Percentiles rank a stretch among this genome's conserved stretches.
phyloP scores from a whole-genome alignment of 2,888 invertebrate genomes.

The Drosophila buzzatii region DNA sequence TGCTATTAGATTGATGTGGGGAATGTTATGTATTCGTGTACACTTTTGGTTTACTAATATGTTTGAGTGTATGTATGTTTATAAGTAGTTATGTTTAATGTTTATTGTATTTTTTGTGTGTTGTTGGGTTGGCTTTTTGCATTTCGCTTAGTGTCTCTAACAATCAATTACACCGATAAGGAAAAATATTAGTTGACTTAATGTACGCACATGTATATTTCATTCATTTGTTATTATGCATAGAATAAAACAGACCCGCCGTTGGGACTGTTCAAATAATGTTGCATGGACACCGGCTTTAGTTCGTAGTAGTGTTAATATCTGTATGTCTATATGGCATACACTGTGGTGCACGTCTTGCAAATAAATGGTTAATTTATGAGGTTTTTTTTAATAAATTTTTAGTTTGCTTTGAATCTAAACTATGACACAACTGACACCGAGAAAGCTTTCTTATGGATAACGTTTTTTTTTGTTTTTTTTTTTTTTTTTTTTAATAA shows the following conservation, averaged over 20 bases:
- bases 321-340: not conserved
- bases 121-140: conserved; percentile 34
- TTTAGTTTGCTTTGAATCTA: conserved; percentile 54
- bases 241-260: conserved; percentile 19
- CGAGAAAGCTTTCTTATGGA: conserved; percentile 60
- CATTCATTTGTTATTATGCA: conserved; percentile 6
- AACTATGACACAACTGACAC: conserved; percentile 74
- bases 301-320: conserved; percentile 11
- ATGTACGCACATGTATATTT: conserved; percentile 23
- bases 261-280: conserved; percentile 16
- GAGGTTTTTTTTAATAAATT: conserved; percentile 25
- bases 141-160: conserved; percentile 58
- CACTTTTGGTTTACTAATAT: conserved; percentile 26
- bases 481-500: not conserved
- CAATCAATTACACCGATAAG: conserved; percentile 75
- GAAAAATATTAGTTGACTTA: conserved; percentile 43
- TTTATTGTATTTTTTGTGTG: conserved; percentile 12
- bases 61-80: conserved; percentile 25
- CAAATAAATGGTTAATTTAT: conserved; percentile 45
- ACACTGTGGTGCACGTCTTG: conserved; percentile 24
- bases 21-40: conserved; percentile 11
- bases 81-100: conserved; percentile 12
- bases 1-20: conserved; percentile 34
- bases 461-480: conserved; percentile 10
- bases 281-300: conserved; percentile 20